These are phyloP conservation scores for Pedionomus torquatus DNA, from an alignment of 2,113 vertebrate species.

Conservation along the genomic window DNA sequence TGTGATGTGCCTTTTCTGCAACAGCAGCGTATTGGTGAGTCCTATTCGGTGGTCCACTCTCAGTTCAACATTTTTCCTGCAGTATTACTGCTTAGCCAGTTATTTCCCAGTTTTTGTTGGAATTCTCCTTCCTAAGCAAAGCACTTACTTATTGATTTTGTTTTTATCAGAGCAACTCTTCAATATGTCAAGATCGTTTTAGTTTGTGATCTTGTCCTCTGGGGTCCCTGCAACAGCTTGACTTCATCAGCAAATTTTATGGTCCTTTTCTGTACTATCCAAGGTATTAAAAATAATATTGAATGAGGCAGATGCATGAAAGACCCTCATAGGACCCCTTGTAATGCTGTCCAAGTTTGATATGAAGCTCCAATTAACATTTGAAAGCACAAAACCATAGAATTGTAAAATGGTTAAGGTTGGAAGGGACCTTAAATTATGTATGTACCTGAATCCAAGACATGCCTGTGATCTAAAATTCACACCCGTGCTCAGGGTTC, in stretches of 20 bases:
- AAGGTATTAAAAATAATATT: neutral
- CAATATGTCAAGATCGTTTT: neutral
- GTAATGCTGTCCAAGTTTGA: neutral
- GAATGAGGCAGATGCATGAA: neutral
- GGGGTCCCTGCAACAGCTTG: neutral
- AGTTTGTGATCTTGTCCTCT: neutral
- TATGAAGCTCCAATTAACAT: neutral
- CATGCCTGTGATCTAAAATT: neutral
- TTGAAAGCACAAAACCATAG: neutral
- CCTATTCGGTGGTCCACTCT: neutral
- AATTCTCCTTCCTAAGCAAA: neutral
- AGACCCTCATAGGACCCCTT: neutral
- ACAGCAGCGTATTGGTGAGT: neutral
- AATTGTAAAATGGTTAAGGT: neutral
- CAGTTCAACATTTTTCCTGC: neutral
- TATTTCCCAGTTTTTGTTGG: neutral
- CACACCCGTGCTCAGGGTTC: neutral
- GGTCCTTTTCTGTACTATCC: neutral
- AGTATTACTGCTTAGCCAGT: neutral
- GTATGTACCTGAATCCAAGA: neutral
- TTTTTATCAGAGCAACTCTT: neutral
- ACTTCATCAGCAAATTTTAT: constrained; percentile 15
- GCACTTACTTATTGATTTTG: neutral
- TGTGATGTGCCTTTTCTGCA: neutral
- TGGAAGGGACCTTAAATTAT: neutral